Evolutionary conservation across 2,113 vertebrate species (phyloP).

Genomic region (Chaetorhynchus papuensis): DNA sequence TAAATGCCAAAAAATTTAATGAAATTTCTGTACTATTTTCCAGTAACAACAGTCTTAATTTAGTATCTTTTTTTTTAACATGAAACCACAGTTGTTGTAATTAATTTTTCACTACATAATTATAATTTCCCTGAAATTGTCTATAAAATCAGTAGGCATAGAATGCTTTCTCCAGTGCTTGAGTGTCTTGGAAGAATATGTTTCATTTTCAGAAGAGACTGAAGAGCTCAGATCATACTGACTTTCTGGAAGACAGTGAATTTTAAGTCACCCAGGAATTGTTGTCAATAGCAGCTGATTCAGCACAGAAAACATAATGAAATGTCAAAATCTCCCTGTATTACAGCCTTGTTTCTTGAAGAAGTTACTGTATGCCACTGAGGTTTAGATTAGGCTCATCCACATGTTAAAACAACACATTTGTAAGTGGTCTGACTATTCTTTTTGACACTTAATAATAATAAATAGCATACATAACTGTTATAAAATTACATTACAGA

Average conservation of each 20-base stretch:
- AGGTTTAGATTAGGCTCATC: neutral
- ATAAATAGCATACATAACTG: neutral
- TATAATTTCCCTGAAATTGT: neutral
- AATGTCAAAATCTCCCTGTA: neutral
- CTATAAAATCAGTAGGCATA: conserved; percentile 21
- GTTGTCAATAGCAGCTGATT: neutral
- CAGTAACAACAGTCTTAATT: neutral
- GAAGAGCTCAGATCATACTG: neutral
- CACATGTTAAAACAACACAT: neutral
- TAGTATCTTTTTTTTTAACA: neutral
- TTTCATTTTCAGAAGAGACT: neutral
- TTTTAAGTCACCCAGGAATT: neutral
- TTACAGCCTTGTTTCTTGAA: neutral
- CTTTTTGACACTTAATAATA: neutral
- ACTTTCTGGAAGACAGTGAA: neutral
- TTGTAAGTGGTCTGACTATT: neutral
- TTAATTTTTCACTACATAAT: conserved; percentile 31
- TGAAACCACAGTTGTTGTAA: conserved; percentile 22
- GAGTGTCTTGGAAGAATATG: neutral
- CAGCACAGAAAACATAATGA: neutral
- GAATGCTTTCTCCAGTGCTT: neutral
- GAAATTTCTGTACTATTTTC: neutral
- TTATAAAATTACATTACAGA: neutral
- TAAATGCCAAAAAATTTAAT: neutral
- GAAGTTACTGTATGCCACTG: neutral